Evolutionary conservation across 2,888 invertebrate species (phyloP), one percentile per base, ranked within the genome.

Genomic region (Clunio marinus): DNA sequence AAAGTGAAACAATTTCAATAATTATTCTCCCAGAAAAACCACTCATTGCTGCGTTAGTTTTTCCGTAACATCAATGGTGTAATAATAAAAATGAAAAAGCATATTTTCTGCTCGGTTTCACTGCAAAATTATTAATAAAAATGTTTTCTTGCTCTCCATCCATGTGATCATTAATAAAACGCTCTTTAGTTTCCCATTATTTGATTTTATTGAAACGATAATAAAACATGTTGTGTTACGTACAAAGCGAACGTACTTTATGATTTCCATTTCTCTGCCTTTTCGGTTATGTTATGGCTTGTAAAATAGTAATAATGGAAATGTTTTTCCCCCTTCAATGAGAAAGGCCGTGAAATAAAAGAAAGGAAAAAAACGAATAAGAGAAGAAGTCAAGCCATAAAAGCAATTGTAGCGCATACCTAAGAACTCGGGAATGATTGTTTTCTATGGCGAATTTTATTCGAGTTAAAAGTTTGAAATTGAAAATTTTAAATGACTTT

Each of bases 381-480:
- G 41, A n/a, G n/a, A 10, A 41, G 41, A 41, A 41, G 41, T 41
- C 41, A 41, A 57, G n/a, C 57, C 27, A 57, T 57, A 57, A 57
- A 57, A 57, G 51, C 57, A 57, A 57, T 57, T 57, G 57, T 57
- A 57, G 1, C 25, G 25, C 22, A 57, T 57, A 27, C 57, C 32
- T 32, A 45, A 45, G 13, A 3, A 15, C 57, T 24, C 27, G 57
- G 20, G 20, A 57, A 63, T 22, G 25, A 37, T 45, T 37, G 46
- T 41, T 63, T 62, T 63, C 63, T 63, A 46, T 63, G 25, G 63
- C 63, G 46, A 63, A 63, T 46, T 63, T 63, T 63, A 63, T 63
- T 63, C 22, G n/a, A n/a, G n/a, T n/a, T n/a, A n/a, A n/a, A n/a
- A n/a, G 20, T 22, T 62, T 62, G 13, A 37, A 62, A 8, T 55